Base-by-base conservation (phyloP, 2,888 invertebrate species). In the Myopa testacea region DNA sequence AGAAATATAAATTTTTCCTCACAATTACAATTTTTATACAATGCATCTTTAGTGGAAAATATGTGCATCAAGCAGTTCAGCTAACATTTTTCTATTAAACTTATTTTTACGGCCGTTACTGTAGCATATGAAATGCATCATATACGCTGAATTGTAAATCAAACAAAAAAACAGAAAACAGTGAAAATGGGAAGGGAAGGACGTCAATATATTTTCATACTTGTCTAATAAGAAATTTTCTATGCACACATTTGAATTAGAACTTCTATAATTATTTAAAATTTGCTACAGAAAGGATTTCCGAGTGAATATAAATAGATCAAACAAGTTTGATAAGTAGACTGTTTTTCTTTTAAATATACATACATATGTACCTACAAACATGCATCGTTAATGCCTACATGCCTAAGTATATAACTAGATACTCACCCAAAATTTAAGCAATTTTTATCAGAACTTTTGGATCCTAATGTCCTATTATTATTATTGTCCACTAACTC, bases 71-170 rank as follows among this genome's bases (percentile, higher is more conserved):
- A 26, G 26, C 26, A 26, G 26, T 26, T 26, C 26, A 26, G 26
- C 26, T 26, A 26, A 26, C 26, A 26, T 26, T 26, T 26, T 26
- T 26, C 26, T 26, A 26, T 45, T 8, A 2, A 45, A 45, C 4
- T 45, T 45, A 26, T 45, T 45, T 8, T 45, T 45, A 45, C 45
- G 3, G 71, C 55, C 71, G 37, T 50, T 10, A 76, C 76, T 76
- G 76, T 76, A 8, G 58, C 71, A 76, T 76, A 76, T 76, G 76
- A 63, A 74, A 37, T 75, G 75, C 75, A 75, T 67, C 55, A 7
- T 38, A 45, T 26, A 60, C 40, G 26, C 37, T n/a, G 73, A 73
- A 73, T 73, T 45, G 7, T 19, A 63, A 38, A 65, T 52, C 70
- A 55, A 37, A 55, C 16, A 70, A 52, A 34, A 70, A 26, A 7